Evolutionary conservation across 1,140 invertebrate genomes (phyloP), one percentile per base, ranked within the genome.

Genomic region (Oncopodura yosiiana): DNA sequence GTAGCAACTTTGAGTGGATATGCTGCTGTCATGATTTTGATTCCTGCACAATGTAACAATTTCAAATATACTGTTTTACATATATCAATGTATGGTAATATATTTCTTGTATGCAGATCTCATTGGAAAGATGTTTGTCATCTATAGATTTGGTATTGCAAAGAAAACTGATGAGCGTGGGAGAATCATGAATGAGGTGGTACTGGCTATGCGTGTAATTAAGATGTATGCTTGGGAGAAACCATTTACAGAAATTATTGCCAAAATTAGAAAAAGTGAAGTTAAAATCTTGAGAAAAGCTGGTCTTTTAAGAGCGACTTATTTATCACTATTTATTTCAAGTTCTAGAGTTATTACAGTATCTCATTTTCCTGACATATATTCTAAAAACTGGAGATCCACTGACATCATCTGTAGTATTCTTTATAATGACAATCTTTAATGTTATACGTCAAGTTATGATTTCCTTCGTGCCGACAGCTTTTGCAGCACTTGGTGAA

Each of bases 121-220:
- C 65, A 74, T 90, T 66, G 84, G 84, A 23, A 82, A 79, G 65
- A 74, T 78, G 46, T 82, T 82, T 1, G 79, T 82, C 0, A 73
- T 73, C 42, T 75, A 82, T 23, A 75, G 85, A 55, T 65, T 78
- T 42, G 72, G 76, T 61, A 84, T 81, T n/a, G 83, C 86, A 0
- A 57, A 74, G 4, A 75, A 78, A 59, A 91, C 88, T 0, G 91
- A 94, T 67, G 80, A 89, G 65, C 74, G 90, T 55, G 82, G 94
- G 1, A 75, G 82, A 44, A 69, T 90, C 44, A 92, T 93, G 86
- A 89, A 86, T 66, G 90, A 94, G 73, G 86, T 94, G n/a, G 81
- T 94, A 19, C 78, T 80, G 41, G 88, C 86, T 0, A 88, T 77
- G 56, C 61, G 82, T 72, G 76, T 78, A 0, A 82, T 89, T 18